A percentile compares a stretch with the other conserved stretches of the same genome.
Evolutionary conservation across 2,113 vertebrate genomes (phyloP).

Genomic region (Anhinga anhinga): DNA sequence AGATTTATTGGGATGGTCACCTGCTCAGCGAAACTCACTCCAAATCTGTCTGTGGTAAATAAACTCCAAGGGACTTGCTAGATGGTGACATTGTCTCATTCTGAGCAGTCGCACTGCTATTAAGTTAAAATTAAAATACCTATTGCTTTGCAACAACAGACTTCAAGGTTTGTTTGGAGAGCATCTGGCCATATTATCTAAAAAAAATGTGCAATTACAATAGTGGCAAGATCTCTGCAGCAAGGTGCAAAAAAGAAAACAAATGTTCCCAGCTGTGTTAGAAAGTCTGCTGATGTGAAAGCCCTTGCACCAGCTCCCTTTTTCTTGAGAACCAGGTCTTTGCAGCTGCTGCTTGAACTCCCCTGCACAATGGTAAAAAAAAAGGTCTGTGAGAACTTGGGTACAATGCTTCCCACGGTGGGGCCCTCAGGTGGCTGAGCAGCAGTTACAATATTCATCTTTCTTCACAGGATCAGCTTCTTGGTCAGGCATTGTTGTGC

Average conservation of each 20-base stretch:
- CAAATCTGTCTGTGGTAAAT: background rate
- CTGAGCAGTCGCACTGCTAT: background rate
- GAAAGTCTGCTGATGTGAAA: background rate
- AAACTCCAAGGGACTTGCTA: background rate
- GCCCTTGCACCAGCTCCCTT: background rate
- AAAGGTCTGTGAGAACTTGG: background rate
- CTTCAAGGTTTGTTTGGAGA: background rate
- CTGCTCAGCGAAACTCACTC: background rate
- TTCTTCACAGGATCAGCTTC: background rate
- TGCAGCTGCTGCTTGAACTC: background rate
- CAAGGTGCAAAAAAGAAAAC: background rate
- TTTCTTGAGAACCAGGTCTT: background rate
- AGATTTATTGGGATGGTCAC: background rate
- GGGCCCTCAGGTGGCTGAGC: background rate
- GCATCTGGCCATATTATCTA: background rate
- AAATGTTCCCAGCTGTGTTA: background rate
- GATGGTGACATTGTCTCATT: background rate
- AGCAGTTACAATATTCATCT: no score
- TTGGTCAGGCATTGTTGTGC: fast-evolving
- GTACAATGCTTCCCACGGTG: fast-evolving
- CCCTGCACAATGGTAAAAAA: no score
- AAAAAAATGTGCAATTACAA: background rate
- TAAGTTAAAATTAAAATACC: slow-evolving; percentile 30
- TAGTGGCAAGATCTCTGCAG: background rate
- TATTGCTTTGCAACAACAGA: background rate